These are phyloP conservation scores for Lasius platythorax DNA, from an alignment of 2,888 invertebrate genomes.

Conservation along the genomic window DNA sequence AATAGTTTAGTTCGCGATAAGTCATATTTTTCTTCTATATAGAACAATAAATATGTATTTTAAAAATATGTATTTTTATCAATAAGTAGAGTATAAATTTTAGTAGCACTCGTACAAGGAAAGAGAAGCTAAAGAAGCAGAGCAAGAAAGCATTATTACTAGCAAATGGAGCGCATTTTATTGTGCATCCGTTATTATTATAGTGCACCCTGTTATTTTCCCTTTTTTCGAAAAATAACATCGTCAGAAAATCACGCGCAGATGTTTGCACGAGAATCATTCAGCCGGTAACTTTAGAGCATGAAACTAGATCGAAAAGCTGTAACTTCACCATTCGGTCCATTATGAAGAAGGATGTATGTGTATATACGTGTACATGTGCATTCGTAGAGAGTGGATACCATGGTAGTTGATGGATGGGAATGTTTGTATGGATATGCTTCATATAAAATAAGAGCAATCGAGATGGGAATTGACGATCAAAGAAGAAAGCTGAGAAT, in stretches of 20 bases:
- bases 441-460: constrained; percentile 63
- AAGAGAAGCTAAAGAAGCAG: neutral
- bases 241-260: neutral
- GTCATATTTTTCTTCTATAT: neutral
- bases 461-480: constrained; percentile 65
- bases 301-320: constrained; percentile 40
- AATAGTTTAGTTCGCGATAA: neutral
- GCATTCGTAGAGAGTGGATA: constrained; percentile 50
- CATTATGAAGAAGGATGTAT: constrained; percentile 21
- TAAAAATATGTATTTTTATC: neutral
- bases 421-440: constrained; percentile 60
- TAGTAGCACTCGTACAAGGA: neutral
- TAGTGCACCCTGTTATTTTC: neutral
- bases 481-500: constrained; percentile 29
- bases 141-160: too few relatives aligned
- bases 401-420: constrained; percentile 64
- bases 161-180: constrained; percentile 4
- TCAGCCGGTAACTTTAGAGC: neutral
- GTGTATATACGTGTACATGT: neutral
- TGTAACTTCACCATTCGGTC: constrained; percentile 44
- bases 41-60: neutral
- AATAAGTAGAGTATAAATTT: neutral
- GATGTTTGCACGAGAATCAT: constrained; percentile 16
- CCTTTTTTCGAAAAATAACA: neutral
- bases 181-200: constrained; percentile 3